Conservation (phyloP, 2,888 invertebrate genomes). For the Pristionchus arcanus region DNA sequence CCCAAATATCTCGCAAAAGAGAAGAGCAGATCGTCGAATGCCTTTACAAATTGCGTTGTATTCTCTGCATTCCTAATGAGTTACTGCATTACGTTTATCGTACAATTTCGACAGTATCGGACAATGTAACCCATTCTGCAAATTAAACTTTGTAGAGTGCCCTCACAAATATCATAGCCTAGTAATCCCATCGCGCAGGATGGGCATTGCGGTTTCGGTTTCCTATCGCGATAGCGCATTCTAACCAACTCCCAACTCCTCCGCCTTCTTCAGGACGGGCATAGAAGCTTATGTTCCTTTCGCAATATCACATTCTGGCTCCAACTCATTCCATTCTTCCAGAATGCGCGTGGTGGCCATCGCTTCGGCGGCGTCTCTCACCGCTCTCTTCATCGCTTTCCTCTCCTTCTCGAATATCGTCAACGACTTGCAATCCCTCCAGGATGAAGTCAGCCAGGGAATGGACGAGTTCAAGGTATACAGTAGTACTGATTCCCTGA, state of each 20-base stretch:
- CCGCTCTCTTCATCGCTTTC: conserved; percentile 59
- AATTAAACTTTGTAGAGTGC: no score
- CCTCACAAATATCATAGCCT: no score
- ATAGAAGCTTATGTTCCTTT: no score
- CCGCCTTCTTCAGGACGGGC: no score
- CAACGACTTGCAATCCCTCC: conserved; percentile 61
- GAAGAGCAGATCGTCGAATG: background rate
- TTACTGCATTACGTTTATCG: background rate
- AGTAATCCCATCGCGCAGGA: no score
- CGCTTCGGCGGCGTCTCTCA: conserved; percentile 60
- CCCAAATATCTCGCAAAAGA: no score
- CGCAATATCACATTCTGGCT: no score
- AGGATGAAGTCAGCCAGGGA: conserved; percentile 59
- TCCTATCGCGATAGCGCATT: no score
- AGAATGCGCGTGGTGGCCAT: background rate
- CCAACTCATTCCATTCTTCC: background rate
- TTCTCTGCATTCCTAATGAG: background rate
- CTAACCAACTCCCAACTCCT: no score
- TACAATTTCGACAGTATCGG: no score
- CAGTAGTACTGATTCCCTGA: background rate
- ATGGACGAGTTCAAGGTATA: conserved; percentile 61
- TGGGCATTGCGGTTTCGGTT: no score
- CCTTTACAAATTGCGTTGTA: background rate
- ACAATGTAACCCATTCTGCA: no score
- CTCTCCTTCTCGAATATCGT: conserved; percentile 59